Conservation (phyloP, 2,888 invertebrate species). For the Tenthredo scrophulariae region DNA sequence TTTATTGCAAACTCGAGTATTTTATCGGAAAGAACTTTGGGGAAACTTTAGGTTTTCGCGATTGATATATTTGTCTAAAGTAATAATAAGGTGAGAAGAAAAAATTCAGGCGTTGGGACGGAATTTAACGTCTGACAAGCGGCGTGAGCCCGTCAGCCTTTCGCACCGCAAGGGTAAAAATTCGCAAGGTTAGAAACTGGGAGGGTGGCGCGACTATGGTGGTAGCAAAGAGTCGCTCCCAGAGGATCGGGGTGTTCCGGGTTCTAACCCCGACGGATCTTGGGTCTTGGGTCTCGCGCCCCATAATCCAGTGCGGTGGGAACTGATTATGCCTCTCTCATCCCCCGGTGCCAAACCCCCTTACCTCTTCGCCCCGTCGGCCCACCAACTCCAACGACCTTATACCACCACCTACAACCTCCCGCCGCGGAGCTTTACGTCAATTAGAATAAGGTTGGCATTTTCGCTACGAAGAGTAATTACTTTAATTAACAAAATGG, state of each 20-base stretch:
- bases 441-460: conserved; percentile 80
- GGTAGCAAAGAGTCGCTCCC: conserved; percentile 54
- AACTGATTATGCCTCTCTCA: conserved; percentile 76
- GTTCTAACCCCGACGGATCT: conserved; percentile 72
- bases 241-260: conserved; percentile 69
- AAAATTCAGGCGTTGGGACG: background rate
- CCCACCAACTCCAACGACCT: conserved; percentile 57
- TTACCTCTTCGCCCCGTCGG: conserved; percentile 62
- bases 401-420: conserved; percentile 63
- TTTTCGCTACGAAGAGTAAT: conserved; percentile 79
- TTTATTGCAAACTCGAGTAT: conserved; percentile 39
- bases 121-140: background rate
- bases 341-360: conserved; percentile 59
- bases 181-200: conserved; percentile 29
- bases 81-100: background rate
- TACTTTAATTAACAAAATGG: conserved; percentile 81
- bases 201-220: conserved; percentile 9
- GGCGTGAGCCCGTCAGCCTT: background rate
- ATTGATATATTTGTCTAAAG: background rate
- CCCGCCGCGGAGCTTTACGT: conserved; percentile 76
- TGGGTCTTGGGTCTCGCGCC: conserved; percentile 66
- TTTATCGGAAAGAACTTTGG: conserved; percentile 13
- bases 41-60: background rate
- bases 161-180: conserved; percentile 20
- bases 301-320: conserved; percentile 78